Base-by-base conservation (phyloP, 1,140 invertebrate genomes). In the Euschistus heros region DNA sequence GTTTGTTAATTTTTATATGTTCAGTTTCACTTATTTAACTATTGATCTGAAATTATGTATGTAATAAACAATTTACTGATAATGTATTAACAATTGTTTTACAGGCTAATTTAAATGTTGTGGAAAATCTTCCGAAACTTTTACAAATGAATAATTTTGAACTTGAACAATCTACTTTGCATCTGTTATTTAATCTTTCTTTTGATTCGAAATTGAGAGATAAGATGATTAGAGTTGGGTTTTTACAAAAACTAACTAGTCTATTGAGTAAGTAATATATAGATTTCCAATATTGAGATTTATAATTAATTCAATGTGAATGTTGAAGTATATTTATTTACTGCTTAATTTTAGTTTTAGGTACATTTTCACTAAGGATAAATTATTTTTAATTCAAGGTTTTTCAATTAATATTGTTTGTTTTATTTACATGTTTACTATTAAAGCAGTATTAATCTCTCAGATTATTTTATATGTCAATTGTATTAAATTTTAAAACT, bases 111-210 rank as follows among this genome's bases (percentile, higher is more conserved):
- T 76, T 84, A 70, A 86, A 86, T 69, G 80, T 90, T 65, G 79
- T 90, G 64, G 84, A 89, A 66, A 89, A 89, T 75, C 72, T 91
- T 69, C 86, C 86, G 5, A 82, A 84, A 59, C 75, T 91, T 62
- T 75, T 91, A 62, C 82, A 87, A 70, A 86, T 82, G 68, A 80
- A 80, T 63, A 86, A 88, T 76, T 77, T 82, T 70, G 92, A 95
- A 79, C 78, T 98, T 55, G 81, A 92, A n/a, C 87, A 89, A 76
- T 86, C 92, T 62, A 89, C 89, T 22, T 80, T 97, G 59, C 87
- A 91, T 72, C 77, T 98, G 17, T 78, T 98, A 8, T 92, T 95
- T 71, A 99, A 99, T 83, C 82, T 99, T 46, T 95, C 93, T n/a
- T 98, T 99, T 79, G 94, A 98, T 76, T 80, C 85, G 14, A 87